phyloP scores from a whole-genome alignment of 2,797 vertebrate genomes.

The Allobates femoralis region DNA sequence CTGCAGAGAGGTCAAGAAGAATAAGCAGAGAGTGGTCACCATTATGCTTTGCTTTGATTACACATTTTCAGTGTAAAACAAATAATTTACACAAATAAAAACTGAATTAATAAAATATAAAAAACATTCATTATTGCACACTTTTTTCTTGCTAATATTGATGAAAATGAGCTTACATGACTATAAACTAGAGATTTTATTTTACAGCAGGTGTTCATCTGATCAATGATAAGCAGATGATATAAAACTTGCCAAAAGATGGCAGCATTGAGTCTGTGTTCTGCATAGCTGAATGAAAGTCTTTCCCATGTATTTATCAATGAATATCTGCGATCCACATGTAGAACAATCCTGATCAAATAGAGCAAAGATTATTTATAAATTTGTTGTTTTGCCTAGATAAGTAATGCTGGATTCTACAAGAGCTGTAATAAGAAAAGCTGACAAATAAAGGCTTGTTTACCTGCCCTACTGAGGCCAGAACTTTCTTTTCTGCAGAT shows the following conservation, averaged over 20 bases:
- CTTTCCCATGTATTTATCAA: slow-evolving; percentile 32
- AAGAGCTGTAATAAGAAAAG: background rate
- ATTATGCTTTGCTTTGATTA: too few species aligned
- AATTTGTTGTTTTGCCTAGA: background rate
- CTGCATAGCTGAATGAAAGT: background rate
- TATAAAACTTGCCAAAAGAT: slow-evolving; percentile 69
- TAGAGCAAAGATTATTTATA: background rate
- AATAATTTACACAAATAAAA: background rate
- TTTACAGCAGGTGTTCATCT: background rate
- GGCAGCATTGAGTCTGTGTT: slow-evolving; percentile 75
- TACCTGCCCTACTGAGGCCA: background rate
- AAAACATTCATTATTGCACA: background rate
- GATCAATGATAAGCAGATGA: background rate
- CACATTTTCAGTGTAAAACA: background rate
- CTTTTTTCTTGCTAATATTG: background rate
- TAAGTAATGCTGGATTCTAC: background rate
- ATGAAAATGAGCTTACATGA: background rate
- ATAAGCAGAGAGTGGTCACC: too few species aligned
- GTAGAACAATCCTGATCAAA: background rate
- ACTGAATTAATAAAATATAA: background rate
- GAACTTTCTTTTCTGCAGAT: background rate
- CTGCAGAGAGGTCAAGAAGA: too few species aligned
- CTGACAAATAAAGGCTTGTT: background rate
- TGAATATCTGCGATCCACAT: background rate
- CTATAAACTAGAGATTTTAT: background rate